A percentile compares a stretch with the other conserved stretches of the same genome.
phyloP scores from a whole-genome alignment of 2,888 invertebrate species.

The Chaitophorus viminalis region DNA sequence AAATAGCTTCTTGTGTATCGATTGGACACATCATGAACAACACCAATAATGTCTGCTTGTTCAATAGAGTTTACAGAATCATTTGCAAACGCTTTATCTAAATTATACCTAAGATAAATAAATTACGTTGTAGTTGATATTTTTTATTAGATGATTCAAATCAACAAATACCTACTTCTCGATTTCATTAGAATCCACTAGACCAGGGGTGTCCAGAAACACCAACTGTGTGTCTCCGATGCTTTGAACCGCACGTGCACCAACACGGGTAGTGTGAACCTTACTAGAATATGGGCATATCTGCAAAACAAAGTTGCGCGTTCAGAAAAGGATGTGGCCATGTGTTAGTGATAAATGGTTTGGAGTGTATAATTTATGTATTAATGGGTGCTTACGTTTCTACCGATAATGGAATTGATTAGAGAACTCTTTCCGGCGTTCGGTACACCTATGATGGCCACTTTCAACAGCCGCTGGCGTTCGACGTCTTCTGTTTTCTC shows the following conservation, averaged over 20 bases:
- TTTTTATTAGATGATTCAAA: not conserved
- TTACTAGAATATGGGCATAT: conserved; percentile 90
- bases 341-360: not conserved
- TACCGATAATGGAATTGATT: conserved; percentile 84
- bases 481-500: not conserved
- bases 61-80: conserved; percentile 73
- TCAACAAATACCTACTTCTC: conserved; percentile 74
- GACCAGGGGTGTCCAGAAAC: conserved; percentile 93
- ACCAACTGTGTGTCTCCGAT: conserved; percentile 85
- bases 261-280: conserved; percentile 87
- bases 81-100: conserved; percentile 72
- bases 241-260: conserved; percentile 78
- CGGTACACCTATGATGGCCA: conserved; percentile 91
- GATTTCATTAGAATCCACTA: conserved; percentile 77
- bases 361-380: not conserved
- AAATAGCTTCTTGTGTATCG: conserved; percentile 75
- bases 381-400: conserved; percentile 74
- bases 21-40: conserved; percentile 86
- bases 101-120: conserved; percentile 70
- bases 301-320: conserved; percentile 69
- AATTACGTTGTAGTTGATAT: conserved; percentile 24
- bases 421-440: conserved; percentile 97
- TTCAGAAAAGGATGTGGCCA: too few relatives aligned
- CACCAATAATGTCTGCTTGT: conserved; percentile 83
- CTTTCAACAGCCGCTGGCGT: conserved; percentile 70